Percentiles rank a stretch among this genome's conserved stretches.
Evolutionary conservation across 2,113 vertebrate genomes (phyloP).

Genomic region (Eudyptes chrysolophus): DNA sequence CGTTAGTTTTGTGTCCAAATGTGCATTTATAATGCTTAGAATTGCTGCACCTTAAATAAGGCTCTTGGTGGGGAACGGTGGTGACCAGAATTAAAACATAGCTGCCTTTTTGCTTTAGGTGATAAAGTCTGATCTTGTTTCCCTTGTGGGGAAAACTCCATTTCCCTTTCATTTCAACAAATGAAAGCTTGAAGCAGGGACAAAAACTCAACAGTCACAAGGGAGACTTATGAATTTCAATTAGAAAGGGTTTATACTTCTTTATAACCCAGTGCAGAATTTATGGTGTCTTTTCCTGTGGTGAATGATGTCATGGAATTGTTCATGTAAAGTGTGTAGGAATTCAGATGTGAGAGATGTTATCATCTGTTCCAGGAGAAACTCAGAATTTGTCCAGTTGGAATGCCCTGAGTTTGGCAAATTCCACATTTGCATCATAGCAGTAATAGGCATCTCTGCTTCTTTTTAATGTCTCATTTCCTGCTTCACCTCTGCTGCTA

Average conservation of each 20-base stretch:
- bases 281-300: neutral
- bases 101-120: neutral
- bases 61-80: neutral
- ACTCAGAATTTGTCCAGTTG: neutral
- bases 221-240: neutral
- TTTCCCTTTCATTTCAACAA: neutral
- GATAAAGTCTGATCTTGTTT: neutral
- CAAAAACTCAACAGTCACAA: neutral
- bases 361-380: neutral
- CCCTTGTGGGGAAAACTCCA: neutral
- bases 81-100: neutral
- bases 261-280: neutral
- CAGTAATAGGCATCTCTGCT: neutral
- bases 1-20: neutral
- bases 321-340: neutral
- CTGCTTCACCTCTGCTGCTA: neutral
- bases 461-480: neutral
- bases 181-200: neutral
- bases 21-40: neutral
- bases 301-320: neutral
- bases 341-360: neutral
- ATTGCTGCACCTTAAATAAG: accelerated
- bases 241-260: neutral
- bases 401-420: slow-evolving; percentile 18
- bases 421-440: neutral